Evolutionary conservation across 2,113 vertebrate genomes (phyloP).

Genomic region (Sylvietta virens): DNA sequence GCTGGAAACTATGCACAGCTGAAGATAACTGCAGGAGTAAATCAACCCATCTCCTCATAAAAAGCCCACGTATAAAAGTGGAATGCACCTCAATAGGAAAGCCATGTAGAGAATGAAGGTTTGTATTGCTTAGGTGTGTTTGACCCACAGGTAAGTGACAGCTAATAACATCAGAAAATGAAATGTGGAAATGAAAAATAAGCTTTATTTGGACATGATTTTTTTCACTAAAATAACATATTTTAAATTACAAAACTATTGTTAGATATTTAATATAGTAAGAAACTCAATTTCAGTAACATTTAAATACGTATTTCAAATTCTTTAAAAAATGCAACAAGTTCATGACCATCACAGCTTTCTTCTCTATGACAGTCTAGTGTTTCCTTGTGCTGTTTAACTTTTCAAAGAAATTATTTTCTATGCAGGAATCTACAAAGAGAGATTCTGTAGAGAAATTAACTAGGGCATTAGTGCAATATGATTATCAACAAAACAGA

Average conservation of each 20-base stretch:
- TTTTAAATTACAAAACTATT: not conserved
- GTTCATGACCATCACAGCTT: not conserved
- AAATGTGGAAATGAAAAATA: not conserved
- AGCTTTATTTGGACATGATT: not conserved
- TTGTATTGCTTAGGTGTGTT: not conserved
- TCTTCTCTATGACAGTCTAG: not conserved
- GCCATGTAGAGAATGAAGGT: not conserved
- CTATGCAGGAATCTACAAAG: not conserved
- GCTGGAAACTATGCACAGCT: not conserved
- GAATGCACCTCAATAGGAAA: not conserved
- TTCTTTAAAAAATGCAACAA: rapidly evolving
- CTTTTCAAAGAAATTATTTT: not conserved
- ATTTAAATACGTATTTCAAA: not conserved
- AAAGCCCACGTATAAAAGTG: not conserved
- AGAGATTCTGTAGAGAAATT: not conserved
- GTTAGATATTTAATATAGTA: not conserved
- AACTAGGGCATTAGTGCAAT: not conserved
- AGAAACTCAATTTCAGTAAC: not conserved
- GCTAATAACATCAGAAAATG: not conserved
- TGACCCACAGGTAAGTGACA: not conserved
- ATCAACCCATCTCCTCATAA: not conserved
- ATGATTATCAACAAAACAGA: not conserved
- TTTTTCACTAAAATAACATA: not conserved
- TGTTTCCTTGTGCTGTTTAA: not conserved
- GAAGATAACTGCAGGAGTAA: not conserved